phyloP scores from a whole-genome alignment of 2,888 invertebrate genomes.

The Calliopum simillimum region DNA sequence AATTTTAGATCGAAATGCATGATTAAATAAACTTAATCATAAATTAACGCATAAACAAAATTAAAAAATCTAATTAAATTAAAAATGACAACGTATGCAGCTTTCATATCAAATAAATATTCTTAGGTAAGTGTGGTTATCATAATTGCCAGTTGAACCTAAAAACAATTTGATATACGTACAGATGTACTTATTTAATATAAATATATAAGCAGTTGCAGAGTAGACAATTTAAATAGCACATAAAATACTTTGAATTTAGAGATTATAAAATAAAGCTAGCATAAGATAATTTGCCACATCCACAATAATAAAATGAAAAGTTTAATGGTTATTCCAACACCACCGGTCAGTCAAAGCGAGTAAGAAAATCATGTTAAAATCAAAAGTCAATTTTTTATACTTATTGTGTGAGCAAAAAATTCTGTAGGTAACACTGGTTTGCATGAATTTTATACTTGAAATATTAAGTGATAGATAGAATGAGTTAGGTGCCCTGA shows the following conservation, averaged over 20 bases:
- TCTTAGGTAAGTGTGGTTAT: constrained; percentile 15
- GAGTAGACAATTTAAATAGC: no score
- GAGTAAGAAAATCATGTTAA: neutral
- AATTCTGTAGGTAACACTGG: no score
- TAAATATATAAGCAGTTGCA: no score
- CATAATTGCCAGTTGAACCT: constrained; percentile 13
- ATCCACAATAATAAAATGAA: neutral
- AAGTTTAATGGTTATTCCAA: neutral
- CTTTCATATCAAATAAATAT: constrained; percentile 19
- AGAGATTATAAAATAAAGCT: no score
- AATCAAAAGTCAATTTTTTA: neutral
- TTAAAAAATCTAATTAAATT: neutral
- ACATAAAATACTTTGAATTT: no score
- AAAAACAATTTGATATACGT: neutral
- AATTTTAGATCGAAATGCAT: constrained; percentile 35
- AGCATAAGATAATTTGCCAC: neutral
- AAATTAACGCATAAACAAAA: neutral
- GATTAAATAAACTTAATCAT: neutral
- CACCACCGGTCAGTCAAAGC: neutral
- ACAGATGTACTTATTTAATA: no score
- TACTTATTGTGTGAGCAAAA: neutral
- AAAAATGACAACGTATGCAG: constrained; percentile 29
- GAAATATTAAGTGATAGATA: no score
- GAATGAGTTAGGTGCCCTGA: no score
- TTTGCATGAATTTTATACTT: no score